phyloP scores from a whole-genome alignment of 2,888 invertebrate species.

The Diarsia rubi region DNA sequence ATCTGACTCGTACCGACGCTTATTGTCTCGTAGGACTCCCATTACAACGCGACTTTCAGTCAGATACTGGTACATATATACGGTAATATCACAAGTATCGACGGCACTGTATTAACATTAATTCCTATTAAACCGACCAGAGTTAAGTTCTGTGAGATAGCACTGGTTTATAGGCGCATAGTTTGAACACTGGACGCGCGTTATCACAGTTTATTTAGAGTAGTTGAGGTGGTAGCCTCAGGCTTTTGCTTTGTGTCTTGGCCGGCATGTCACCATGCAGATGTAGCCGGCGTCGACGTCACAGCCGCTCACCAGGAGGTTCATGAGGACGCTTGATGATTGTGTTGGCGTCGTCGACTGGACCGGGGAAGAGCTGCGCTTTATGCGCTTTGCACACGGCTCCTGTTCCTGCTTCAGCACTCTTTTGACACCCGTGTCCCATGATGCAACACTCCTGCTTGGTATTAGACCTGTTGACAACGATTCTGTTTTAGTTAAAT shows the following conservation, averaged over 20 bases:
- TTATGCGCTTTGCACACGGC: conserved; percentile 83
- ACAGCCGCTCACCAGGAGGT: conserved; percentile 98
- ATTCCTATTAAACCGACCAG: conserved; percentile 76
- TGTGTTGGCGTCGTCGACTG: conserved; percentile 80
- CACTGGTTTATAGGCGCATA: conserved; percentile 75
- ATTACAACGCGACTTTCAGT: conserved; percentile 71
- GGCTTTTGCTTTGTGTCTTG: conserved; percentile 88
- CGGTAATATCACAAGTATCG: conserved; percentile 85
- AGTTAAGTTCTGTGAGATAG: conserved; percentile 71
- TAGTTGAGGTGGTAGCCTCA: conserved; percentile 74
- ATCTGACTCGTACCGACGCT: conserved; percentile 73
- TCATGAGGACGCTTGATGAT: conserved; percentile 96
- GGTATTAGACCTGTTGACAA: conserved; percentile 82
- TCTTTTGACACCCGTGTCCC: conserved; percentile 86
- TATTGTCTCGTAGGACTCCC: conserved; percentile 73
- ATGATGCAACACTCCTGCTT: conserved; percentile 81
- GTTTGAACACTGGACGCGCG: conserved; percentile 88
- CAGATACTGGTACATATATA: conserved; percentile 74
- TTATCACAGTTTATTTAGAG: conserved; percentile 87
- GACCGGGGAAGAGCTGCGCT: conserved; percentile 84
- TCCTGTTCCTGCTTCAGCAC: conserved; percentile 85
- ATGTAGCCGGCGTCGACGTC: conserved; percentile 98
- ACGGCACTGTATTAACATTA: conserved; percentile 81
- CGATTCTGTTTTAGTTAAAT: conserved; percentile 10
- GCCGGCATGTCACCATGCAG: conserved; percentile 94